phyloP scores from a whole-genome alignment of 2,888 invertebrate species.

The Tanypteryx hageni region DNA sequence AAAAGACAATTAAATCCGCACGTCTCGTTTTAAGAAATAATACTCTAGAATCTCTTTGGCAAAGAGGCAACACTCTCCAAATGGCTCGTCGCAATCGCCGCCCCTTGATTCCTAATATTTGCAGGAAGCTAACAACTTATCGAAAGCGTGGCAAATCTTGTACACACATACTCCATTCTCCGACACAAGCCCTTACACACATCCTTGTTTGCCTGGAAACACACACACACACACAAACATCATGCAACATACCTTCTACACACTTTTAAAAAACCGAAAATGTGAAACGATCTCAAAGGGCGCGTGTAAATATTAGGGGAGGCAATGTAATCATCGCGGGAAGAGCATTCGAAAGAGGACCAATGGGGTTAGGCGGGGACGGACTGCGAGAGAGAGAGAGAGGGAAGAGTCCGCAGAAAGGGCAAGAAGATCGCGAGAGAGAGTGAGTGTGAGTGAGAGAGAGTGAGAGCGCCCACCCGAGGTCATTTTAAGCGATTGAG shows the following conservation, averaged over 20 bases:
- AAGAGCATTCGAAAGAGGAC: background rate
- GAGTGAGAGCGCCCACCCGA: no score
- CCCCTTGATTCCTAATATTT: slow-evolving; percentile 36
- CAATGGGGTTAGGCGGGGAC: no score
- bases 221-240: slow-evolving; percentile 41
- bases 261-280: slow-evolving; percentile 32
- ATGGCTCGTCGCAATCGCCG: background rate
- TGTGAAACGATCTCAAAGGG: slow-evolving; percentile 23
- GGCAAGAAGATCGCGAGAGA: no score
- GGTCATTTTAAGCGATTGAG: no score
- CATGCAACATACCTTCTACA: slow-evolving; percentile 27
- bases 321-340: slow-evolving; percentile 28
- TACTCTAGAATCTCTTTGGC: no score
- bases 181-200: background rate
- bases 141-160: slow-evolving; percentile 63
- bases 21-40: no score
- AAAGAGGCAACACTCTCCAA: no score
- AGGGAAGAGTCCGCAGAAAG: no score
- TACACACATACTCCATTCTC: slow-evolving; percentile 48
- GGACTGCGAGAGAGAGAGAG: no score
- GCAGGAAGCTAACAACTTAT: slow-evolving; percentile 56
- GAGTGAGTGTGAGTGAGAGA: no score
- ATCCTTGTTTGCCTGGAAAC: slow-evolving; percentile 31
- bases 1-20: no score
- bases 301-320: slow-evolving; percentile 1